Conservation (phyloP, 2,113 vertebrate genomes). For the Poeciliopsis occidentalis region DNA sequence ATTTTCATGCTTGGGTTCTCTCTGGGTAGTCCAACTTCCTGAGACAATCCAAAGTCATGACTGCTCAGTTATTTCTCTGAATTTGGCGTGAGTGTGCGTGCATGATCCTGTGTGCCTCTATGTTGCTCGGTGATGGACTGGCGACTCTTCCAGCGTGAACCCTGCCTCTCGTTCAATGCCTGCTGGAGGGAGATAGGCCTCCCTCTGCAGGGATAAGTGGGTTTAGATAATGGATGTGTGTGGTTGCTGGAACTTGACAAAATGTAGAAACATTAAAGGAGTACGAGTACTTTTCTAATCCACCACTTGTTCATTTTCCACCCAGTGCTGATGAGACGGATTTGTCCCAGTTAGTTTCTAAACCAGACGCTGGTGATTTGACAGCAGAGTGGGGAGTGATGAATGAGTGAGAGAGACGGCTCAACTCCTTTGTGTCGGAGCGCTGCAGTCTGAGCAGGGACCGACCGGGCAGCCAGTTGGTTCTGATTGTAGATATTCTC, state of each 20-base stretch:
- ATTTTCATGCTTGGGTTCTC: no score
- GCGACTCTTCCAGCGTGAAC: no score
- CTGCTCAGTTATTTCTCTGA: no score
- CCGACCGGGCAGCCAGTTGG: conserved; percentile 26
- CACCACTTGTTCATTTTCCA: conserved; percentile 5
- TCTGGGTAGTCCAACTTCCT: no score
- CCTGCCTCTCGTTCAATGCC: no score
- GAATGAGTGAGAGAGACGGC: conserved; percentile 9
- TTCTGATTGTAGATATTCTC: conserved; percentile 37
- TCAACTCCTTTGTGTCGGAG: conserved; percentile 10
- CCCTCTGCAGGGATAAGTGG: no score
- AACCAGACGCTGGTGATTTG: conserved; percentile 46
- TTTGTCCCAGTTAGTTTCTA: conserved; percentile 52
- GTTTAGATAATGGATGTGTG: no score
- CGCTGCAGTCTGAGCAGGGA: conserved; percentile 18
- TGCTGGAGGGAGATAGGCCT: no score
- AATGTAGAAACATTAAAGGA: neutral
- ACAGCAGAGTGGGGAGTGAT: conserved; percentile 46
- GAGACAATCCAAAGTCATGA: no score
- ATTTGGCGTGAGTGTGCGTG: no score
- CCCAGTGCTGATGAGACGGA: conserved; percentile 36
- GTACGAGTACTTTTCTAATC: neutral
- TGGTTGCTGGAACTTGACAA: neutral
- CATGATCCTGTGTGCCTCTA: no score
- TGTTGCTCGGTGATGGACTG: no score